These are phyloP conservation scores for Labeo catla DNA, from an alignment of 2,113 vertebrate genomes.

Conservation along the genomic window DNA sequence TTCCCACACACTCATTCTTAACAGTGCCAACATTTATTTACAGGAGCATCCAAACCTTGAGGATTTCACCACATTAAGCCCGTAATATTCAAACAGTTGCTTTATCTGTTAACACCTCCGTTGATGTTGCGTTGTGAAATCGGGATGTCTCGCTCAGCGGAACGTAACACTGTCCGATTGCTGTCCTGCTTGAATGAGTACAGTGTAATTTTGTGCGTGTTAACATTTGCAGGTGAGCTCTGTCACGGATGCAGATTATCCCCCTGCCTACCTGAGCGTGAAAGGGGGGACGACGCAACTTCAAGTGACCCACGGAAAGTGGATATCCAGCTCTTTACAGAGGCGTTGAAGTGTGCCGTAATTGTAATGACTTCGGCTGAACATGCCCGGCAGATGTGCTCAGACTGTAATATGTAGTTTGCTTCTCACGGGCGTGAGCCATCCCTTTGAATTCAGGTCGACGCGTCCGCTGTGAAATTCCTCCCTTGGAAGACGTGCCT, in stretches of 20 bases:
- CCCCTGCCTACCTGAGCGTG: slow-evolving; percentile 37
- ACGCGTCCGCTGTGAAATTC: slow-evolving; percentile 22
- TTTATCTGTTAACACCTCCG: slow-evolving; percentile 18
- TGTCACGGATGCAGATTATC: slow-evolving; percentile 37
- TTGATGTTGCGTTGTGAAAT: neutral
- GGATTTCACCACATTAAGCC: slow-evolving; percentile 26
- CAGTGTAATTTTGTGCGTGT: slow-evolving; percentile 49
- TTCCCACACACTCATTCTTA: slow-evolving; percentile 7
- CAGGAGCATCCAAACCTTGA: slow-evolving; percentile 18
- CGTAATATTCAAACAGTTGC: slow-evolving; percentile 28
- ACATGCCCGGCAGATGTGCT: slow-evolving; percentile 40
- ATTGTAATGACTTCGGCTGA: slow-evolving; percentile 50
- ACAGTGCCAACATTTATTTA: slow-evolving; percentile 30
- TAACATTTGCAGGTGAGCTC: slow-evolving; percentile 52
- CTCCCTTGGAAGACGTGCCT: neutral
- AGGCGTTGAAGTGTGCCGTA: slow-evolving; percentile 42
- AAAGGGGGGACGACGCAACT: slow-evolving; percentile 9
- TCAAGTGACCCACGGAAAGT: slow-evolving; percentile 54
- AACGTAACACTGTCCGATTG: slow-evolving; percentile 43
- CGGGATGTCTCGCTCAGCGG: neutral
- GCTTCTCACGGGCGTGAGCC: neutral
- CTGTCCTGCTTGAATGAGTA: slow-evolving; percentile 52
- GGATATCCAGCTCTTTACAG: slow-evolving; percentile 41
- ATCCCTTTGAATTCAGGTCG: slow-evolving; percentile 26
- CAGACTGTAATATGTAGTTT: slow-evolving; percentile 32